phyloP scores from a whole-genome alignment of 2,888 invertebrate genomes.

The Cantharis lateralis region DNA sequence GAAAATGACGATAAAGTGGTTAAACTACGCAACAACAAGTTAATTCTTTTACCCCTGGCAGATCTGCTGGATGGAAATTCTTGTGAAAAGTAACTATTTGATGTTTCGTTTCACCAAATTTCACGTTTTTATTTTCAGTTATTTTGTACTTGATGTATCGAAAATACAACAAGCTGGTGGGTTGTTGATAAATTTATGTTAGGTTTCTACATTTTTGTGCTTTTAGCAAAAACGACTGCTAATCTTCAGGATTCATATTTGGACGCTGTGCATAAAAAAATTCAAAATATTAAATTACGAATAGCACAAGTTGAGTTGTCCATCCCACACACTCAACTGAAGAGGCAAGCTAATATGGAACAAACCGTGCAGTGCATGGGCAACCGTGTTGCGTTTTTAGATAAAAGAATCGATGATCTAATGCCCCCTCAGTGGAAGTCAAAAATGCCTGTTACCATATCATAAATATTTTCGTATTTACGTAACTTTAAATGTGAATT shows the following conservation, averaged over 20 bases:
- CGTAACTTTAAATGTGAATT: not conserved
- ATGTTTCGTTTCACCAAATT: slow-evolving; percentile 1
- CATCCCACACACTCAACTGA: slow-evolving; percentile 54
- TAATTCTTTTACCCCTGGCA: slow-evolving; percentile 55
- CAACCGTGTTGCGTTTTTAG: slow-evolving; percentile 56
- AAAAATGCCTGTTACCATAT: slow-evolving; percentile 48
- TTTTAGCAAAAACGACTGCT: slow-evolving; percentile 35
- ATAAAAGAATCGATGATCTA: slow-evolving; percentile 58
- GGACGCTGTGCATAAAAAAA: slow-evolving; percentile 57
- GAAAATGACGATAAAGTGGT: slow-evolving; percentile 54
- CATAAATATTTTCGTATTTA: slow-evolving; percentile 32
- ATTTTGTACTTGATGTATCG: slow-evolving; percentile 55
- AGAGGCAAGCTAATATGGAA: slow-evolving; percentile 56
- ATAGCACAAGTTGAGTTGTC: slow-evolving; percentile 53
- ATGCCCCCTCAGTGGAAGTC: slow-evolving; percentile 55
- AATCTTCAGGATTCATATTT: slow-evolving; percentile 56
- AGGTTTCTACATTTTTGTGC: not conserved
- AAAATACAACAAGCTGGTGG: slow-evolving; percentile 56
- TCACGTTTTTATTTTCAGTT: slow-evolving; percentile 40
- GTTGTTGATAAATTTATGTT: slow-evolving; percentile 29
- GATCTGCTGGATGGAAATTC: slow-evolving; percentile 51
- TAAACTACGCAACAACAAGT: slow-evolving; percentile 56
- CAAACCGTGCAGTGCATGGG: slow-evolving; percentile 54
- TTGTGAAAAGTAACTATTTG: slow-evolving; percentile 42
- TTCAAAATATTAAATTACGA: slow-evolving; percentile 55